Base-by-base conservation (phyloP, 1,140 invertebrate species). In the Campoletis sonorensis region DNA sequence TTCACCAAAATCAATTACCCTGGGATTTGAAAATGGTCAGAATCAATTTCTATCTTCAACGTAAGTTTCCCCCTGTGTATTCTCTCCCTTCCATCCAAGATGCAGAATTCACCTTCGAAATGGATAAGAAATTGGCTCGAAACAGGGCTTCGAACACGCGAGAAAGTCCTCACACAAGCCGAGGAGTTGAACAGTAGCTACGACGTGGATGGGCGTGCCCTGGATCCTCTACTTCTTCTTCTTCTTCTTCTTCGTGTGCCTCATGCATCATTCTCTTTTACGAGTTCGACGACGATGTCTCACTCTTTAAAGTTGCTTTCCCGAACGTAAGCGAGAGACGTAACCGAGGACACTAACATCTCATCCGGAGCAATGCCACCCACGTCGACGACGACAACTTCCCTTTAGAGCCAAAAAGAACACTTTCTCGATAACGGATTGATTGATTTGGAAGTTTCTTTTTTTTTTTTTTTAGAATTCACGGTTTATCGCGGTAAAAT, bases 391-490 rank as follows among this genome's bases (percentile, higher is more conserved):
- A 76, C 78, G 67, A 67, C 80, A 87, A 85, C 85, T 86, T 84
- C 80, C 81, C 79, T 84, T 82, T 84, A 81, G 58, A 82, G 54
- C 4, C 45, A 27, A 71, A 80, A 75, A 64, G 23, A 49, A 40
- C 30, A 51, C 54, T 40, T 79, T 76, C 37, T 78, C 75, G 68
- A 83, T 84, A 83, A 78, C 70, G 79, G 86, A 87, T 87, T 85
- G 86, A 87, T 87, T 85, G 84, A 84, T 84, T 85, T 83, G 80
- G 84, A 85, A 85, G 83, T 85, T 82, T 79, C 49, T 45, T 80
- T 37, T 71, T n/a, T 85, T 82, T 79, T 67, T 45, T 80, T 37
- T 71, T n/a, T 27, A 15, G 71, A 49, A 49, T n/a, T 49, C 64
- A 68, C 71, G 77, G 51, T 33, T 79, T 79, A 81, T 81, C 76